Evolutionary conservation across 2,113 vertebrate species (phyloP).

Genomic region (Neodontobutis hainanensis): DNA sequence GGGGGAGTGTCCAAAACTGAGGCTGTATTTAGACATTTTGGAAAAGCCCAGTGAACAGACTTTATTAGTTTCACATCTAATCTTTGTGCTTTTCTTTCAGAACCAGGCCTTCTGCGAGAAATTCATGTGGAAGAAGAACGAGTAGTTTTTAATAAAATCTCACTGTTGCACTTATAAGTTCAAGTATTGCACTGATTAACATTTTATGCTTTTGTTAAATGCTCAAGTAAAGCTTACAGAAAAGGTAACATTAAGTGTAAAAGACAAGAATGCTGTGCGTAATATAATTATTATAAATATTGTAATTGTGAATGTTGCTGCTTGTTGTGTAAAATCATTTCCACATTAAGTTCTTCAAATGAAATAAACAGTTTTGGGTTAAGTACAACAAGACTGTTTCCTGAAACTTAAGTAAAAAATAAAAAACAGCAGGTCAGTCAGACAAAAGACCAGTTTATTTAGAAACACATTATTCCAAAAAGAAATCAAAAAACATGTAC

Average conservation of each 20-base stretch:
- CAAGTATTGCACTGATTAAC: constrained; percentile 1
- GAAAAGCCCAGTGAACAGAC: too few species aligned
- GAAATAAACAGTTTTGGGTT: too few species aligned
- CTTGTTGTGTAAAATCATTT: too few species aligned
- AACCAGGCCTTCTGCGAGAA: constrained; percentile 69
- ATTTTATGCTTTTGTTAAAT: background rate
- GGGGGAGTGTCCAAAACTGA: too few species aligned
- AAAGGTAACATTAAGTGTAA: too few species aligned
- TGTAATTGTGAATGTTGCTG: constrained; percentile 1
- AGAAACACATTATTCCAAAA: constrained; percentile 37
- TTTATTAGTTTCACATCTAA: too few species aligned
- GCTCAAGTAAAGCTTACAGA: too few species aligned
- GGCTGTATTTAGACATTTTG: too few species aligned
- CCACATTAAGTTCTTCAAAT: too few species aligned
- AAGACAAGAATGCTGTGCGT: background rate
- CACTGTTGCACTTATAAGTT: constrained; percentile 1
- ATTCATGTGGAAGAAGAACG: constrained; percentile 61
- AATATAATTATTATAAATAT: constrained; percentile 2
- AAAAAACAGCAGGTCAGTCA: too few species aligned
- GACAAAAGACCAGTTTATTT: constrained; percentile 56
- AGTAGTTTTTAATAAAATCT: background rate
- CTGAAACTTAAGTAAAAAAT: too few species aligned
- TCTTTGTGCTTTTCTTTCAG: constrained; percentile 40
- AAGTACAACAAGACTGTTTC: too few species aligned
- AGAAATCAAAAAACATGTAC: constrained; percentile 24